phyloP scores from a whole-genome alignment of 2,113 vertebrate genomes.

The Nematolebias whitei region DNA sequence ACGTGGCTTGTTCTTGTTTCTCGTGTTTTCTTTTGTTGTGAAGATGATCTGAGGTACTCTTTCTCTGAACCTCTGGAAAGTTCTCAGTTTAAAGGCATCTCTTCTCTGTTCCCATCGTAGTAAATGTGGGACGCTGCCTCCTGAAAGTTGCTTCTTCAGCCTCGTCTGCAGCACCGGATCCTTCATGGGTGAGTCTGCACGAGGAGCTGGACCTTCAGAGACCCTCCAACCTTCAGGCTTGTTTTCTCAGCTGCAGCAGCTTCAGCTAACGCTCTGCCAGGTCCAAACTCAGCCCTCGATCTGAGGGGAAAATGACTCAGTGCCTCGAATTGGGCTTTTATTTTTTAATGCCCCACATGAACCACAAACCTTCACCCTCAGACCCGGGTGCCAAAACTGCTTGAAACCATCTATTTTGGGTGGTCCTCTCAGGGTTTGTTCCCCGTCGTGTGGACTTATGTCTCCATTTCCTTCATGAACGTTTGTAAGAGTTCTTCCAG shows the following conservation, averaged over 20 bases:
- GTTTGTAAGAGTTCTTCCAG: background rate
- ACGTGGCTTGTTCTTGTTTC: too few relatives aligned
- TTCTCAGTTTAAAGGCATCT: background rate
- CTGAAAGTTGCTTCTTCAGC: conserved; percentile 92
- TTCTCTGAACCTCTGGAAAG: too few relatives aligned
- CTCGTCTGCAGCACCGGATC: conserved; percentile 90
- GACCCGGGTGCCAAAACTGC: conserved; percentile 8
- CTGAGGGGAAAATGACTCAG: conserved; percentile 9
- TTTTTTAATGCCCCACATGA: conserved; percentile 18
- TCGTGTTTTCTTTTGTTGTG: too few relatives aligned
- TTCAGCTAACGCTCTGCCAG: conserved; percentile 35
- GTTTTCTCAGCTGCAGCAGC: conserved; percentile 60
- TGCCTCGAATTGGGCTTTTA: conserved; percentile 43
- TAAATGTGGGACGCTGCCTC: conserved; percentile 88
- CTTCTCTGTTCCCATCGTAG: conserved; percentile 63
- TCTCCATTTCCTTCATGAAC: background rate
- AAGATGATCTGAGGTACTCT: too few relatives aligned
- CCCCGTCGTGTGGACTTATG: background rate
- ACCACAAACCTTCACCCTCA: conserved; percentile 8
- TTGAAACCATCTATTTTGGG: conserved; percentile 20
- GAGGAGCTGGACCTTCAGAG: background rate
- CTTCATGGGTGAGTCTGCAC: conserved; percentile 85
- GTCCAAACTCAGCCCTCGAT: conserved; percentile 3
- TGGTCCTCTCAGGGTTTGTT: background rate
- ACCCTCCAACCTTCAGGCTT: conserved; percentile 9